Base-by-base conservation (phyloP, 92 coral and sea anemone species). In the Phenganax stokvisi region DNA sequence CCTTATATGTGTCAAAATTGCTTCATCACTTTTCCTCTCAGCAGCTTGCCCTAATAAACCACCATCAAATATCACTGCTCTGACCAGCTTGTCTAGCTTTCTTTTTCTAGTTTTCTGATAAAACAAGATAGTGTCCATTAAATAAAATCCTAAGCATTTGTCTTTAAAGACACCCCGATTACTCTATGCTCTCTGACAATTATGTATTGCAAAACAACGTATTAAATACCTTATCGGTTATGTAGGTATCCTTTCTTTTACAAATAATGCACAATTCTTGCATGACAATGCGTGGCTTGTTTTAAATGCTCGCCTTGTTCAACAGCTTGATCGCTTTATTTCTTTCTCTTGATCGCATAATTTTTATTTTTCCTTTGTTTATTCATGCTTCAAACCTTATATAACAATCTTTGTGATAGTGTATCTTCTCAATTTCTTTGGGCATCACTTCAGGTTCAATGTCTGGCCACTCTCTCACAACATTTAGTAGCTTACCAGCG, bases 381-480 rank as follows among this genome's bases (percentile, higher is more conserved):
- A 27, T 31, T 31, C 53, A 52, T 8, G 16, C 30, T 30, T 69
- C n/a, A 16, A 69, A 69, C 12, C 74, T 52, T 6, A 30, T 30
- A 16, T 69, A 69, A 30, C 74, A 69, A 16, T 69, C 53, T n/a
- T 69, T 69, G 55, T 69, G 74, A 12, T 69, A 69, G 30, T n/a
- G n/a, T 31, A 69, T 12, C 25, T 69, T 11, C 9, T 6, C 74
- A 31, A 11, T 69, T 69, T 11, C 74, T 13, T 0, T 0, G 6
- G 74, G 52, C 53, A 69, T 9, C 15, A 69, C 8, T 30, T 69
- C 74, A 7, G 51, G 53, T 0, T 9, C 74, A 30, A 0, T 9
- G 74, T 69, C 74, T 20, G 74, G 74, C 74, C 74, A 69, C 6
- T 31, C 10, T 0, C 20, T 27, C 15, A 69, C 74, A 27, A 69